Base-by-base conservation (phyloP, 1,140 invertebrate species). In the Cydia pomonella region DNA sequence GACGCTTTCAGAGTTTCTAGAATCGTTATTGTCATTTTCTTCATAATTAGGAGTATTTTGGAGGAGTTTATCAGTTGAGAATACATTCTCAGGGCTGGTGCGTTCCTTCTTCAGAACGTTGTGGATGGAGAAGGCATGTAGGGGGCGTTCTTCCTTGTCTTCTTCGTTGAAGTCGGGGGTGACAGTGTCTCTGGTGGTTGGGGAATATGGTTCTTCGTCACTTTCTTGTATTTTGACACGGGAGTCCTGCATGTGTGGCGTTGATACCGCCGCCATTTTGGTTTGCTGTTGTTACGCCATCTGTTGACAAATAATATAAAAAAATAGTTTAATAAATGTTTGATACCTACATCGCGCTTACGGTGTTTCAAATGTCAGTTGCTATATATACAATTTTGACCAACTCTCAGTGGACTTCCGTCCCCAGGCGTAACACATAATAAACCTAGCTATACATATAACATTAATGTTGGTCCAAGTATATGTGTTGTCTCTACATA, bases 101-200 rank as follows among this genome's bases (percentile, higher is more conserved):
- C 84, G 80, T 80, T 94, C 93, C 64, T 92, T 92, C 81, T 93
- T 94, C 27, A 94, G 69, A 0, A 93, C 92, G 73, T 93, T 93
- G 64, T 93, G 92, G 75, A 93, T 93, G 73, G 90, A 90, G 77
- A 93, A 93, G 72, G 87, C 84, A 62, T 92, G 87, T 75, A 92
- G 79, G 10, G 79, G 79, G 79, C 83, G 79, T 0, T 89, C 88
- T 62, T 89, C 83, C 33, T 91, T 91, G 0, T 90, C 88, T 0
- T 88, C 85, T 12, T 90, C 88, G 18, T 85, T 83, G 76, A 83
- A 88, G 18, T 90, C 89, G 0, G 90, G 87, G 29, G 82, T 89
- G 62, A 82, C 88, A 0, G 90, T 88, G 77, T 92, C 88, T 75
- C 89, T 83, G 1, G 88, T 87, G 77, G 80, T 87, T 3, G 89